A percentile compares a stretch with the other conserved stretches of the same genome.
These are phyloP conservation scores for Geopemphigus sp. DNA, from an alignment of 1,140 invertebrate species.

Conservation along the genomic window DNA sequence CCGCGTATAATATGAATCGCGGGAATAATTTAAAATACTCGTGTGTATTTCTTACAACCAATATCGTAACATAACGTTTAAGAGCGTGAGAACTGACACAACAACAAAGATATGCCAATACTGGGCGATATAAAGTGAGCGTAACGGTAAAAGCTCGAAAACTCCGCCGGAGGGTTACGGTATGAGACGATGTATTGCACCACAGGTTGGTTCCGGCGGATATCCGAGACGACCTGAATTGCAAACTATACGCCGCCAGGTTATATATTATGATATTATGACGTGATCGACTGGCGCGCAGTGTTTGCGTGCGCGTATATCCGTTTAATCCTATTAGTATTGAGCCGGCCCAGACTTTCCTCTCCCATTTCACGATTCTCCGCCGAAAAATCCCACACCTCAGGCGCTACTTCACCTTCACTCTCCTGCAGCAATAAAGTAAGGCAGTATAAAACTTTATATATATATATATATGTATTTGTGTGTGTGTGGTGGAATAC, in stretches of 20 bases:
- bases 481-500: not conserved
- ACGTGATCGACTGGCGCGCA: not conserved
- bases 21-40: too few species aligned
- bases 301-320: not conserved
- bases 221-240: constrained; percentile 14
- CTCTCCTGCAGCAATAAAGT: too few species aligned
- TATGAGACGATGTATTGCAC: not conserved
- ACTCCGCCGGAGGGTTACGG: not conserved
- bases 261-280: constrained; percentile 4
- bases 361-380: not conserved
- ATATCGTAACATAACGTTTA: too few species aligned
- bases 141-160: too few species aligned
- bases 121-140: too few species aligned
- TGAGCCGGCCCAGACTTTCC: not conserved
- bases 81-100: too few species aligned
- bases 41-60: too few species aligned
- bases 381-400: not conserved
- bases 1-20: too few species aligned
- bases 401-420: not conserved
- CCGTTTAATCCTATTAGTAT: constrained; percentile 27
- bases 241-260: not conserved
- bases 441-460: not conserved
- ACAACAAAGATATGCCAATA: too few species aligned
- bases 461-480: not conserved
- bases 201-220: constrained; percentile 16